Conservation (phyloP, 2,888 invertebrate genomes). For the Melolontha melolontha region DNA sequence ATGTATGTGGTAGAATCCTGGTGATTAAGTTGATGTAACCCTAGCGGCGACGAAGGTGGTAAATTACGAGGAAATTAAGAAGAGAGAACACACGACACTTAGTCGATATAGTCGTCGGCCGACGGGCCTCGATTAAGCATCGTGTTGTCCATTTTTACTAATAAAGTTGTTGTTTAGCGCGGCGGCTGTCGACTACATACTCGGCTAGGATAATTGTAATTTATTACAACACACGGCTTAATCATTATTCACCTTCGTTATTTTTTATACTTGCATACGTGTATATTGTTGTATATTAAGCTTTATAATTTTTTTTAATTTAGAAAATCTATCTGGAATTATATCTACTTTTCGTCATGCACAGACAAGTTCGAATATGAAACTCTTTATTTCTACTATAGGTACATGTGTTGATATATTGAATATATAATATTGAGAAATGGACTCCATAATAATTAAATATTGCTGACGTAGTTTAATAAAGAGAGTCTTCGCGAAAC, state of each 20-base stretch:
- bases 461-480: no score
- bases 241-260: conserved; percentile 39
- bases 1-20: not conserved
- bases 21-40: conserved; percentile 19
- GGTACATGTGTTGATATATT: no score
- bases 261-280: conserved; percentile 18
- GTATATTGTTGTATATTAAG: not conserved
- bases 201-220: conserved; percentile 55
- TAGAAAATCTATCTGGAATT: no score
- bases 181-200: conserved; percentile 53
- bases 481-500: no score
- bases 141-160: conserved; percentile 52
- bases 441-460: no score
- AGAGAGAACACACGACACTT: conserved; percentile 10
- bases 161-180: conserved; percentile 57
- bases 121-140: conserved; percentile 8
- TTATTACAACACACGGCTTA: conserved; percentile 54
- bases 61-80: conserved; percentile 20
- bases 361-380: no score
- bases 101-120: not conserved
- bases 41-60: conserved; percentile 28
- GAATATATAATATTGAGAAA: no score
- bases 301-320: no score
- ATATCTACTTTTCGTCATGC: no score
- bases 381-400: no score